These are phyloP conservation scores for Aphelenchoides avenae DNA, from an alignment of 1,140 invertebrate species.

Conservation along the genomic window DNA sequence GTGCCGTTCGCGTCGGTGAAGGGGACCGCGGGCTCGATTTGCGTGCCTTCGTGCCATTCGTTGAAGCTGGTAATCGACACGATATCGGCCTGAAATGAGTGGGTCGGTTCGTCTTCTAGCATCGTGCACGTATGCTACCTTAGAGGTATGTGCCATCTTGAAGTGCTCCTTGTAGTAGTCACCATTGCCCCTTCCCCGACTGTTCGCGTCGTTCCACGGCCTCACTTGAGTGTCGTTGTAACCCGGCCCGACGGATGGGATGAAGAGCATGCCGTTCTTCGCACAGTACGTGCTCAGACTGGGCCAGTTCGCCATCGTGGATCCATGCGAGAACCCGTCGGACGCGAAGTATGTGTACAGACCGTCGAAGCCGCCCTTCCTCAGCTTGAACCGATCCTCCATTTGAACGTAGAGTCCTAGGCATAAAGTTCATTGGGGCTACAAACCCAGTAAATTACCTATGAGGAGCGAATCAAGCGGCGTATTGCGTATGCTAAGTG, in stretches of 20 bases:
- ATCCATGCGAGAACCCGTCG: conserved; percentile 63
- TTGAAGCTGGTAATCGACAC: conserved; percentile 64
- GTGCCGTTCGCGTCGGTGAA: conserved; percentile 33
- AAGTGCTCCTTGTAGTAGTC: conserved; percentile 61
- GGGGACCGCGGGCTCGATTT: conserved; percentile 63
- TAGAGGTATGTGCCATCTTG: conserved; percentile 56
- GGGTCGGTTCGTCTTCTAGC: too few relatives aligned
- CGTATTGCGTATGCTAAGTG: conserved; percentile 59
- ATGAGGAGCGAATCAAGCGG: conserved; percentile 62
- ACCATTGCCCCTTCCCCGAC: conserved; percentile 59
- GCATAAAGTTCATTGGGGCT: too few relatives aligned
- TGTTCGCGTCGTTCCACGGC: conserved; percentile 63
- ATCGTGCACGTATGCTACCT: too few relatives aligned
- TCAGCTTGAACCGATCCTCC: conserved; percentile 55
- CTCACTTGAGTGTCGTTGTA: conserved; percentile 63
- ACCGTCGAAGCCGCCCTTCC: conserved; percentile 62
- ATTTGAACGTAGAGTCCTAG: conserved; percentile 61
- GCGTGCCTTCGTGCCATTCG: conserved; percentile 66
- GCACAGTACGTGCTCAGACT: conserved; percentile 57
- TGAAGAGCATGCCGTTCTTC: conserved; percentile 60
- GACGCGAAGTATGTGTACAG: conserved; percentile 65
- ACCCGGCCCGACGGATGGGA: conserved; percentile 62
- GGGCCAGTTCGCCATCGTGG: conserved; percentile 61
- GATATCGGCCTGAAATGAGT: conserved; percentile 45
- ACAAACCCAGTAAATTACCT: conserved; percentile 18